Conservation (phyloP, 1,140 invertebrate species). For the Drosophila nannoptera region DNA sequence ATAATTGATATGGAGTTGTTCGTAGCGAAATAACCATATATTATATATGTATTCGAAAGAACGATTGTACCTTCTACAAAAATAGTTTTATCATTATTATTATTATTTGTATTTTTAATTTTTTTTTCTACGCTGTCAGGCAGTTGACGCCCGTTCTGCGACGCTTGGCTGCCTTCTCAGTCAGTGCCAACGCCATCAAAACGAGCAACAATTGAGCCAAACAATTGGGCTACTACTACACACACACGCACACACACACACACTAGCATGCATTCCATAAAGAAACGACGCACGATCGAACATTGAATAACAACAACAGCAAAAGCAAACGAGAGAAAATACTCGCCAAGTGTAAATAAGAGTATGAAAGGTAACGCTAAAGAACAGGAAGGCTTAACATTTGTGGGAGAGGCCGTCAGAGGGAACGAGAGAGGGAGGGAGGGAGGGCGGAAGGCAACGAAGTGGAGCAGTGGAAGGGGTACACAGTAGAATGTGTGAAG, state of each 20-base stretch:
- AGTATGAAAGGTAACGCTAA: slow-evolving; percentile 46
- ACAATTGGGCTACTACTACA: slow-evolving; percentile 56
- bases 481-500: slow-evolving; percentile 30
- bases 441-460: not conserved
- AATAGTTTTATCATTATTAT: slow-evolving; percentile 6
- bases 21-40: slow-evolving; percentile 21
- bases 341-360: slow-evolving; percentile 46
- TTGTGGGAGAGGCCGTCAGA: not conserved
- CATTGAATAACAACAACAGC: slow-evolving; percentile 22
- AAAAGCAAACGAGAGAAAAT: slow-evolving; percentile 1
- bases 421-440: not conserved
- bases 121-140: slow-evolving; percentile 16
- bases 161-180: slow-evolving; percentile 52
- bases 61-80: slow-evolving; percentile 27
- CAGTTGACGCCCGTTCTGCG: slow-evolving; percentile 52
- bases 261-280: slow-evolving; percentile 12
- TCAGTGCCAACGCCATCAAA: slow-evolving; percentile 54
- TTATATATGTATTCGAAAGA: slow-evolving; percentile 14
- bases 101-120: slow-evolving; percentile 3
- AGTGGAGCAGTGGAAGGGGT: not conserved
- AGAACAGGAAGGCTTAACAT: slow-evolving; percentile 54
- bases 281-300: slow-evolving; percentile 45
- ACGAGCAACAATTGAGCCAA: slow-evolving; percentile 63
- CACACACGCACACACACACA: slow-evolving; percentile 22
- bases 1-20: slow-evolving; percentile 26